phyloP scores from a whole-genome alignment of 2,888 invertebrate species.

The Balanococcus diminutus region DNA sequence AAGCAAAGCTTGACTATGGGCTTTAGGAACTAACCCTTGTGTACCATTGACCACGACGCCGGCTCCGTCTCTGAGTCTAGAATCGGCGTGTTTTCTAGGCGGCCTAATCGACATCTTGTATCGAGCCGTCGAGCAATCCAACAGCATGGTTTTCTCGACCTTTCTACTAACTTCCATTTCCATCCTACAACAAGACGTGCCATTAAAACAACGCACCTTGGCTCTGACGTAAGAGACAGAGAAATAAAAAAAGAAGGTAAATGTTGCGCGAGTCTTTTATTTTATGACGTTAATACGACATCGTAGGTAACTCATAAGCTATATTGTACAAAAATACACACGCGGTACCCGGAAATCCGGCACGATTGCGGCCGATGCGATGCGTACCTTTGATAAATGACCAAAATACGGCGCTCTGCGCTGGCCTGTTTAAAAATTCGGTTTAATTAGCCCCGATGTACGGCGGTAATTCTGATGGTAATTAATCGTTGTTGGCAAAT shows the following conservation, averaged over 20 bases:
- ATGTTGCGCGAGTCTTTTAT: background rate
- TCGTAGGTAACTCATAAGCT: background rate
- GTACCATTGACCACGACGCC: slow-evolving; percentile 18
- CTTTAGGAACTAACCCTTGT: slow-evolving; percentile 46
- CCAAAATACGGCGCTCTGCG: background rate
- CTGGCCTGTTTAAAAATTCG: background rate
- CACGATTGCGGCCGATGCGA: background rate
- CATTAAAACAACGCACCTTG: slow-evolving; percentile 12
- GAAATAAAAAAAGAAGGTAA: background rate
- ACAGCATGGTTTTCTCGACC: slow-evolving; percentile 65
- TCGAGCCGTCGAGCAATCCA: slow-evolving; percentile 76
- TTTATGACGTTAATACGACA: background rate
- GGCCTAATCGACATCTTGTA: slow-evolving; percentile 78
- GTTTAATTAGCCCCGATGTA: slow-evolving; percentile 31
- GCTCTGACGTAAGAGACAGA: background rate
- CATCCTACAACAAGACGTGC: slow-evolving; percentile 10
- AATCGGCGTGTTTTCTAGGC: slow-evolving; percentile 68
- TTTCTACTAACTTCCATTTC: slow-evolving; percentile 58
- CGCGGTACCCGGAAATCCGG: slow-evolving; percentile 23
- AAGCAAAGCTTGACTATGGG: slow-evolving; percentile 1
- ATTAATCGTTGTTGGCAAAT: slow-evolving; percentile 49
- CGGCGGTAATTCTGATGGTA: background rate
- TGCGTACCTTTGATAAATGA: background rate
- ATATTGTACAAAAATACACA: background rate
- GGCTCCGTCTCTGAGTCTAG: slow-evolving; percentile 59